Conservation (phyloP, 1,140 invertebrate genomes). For the Lordiphosa clarofinis region DNA sequence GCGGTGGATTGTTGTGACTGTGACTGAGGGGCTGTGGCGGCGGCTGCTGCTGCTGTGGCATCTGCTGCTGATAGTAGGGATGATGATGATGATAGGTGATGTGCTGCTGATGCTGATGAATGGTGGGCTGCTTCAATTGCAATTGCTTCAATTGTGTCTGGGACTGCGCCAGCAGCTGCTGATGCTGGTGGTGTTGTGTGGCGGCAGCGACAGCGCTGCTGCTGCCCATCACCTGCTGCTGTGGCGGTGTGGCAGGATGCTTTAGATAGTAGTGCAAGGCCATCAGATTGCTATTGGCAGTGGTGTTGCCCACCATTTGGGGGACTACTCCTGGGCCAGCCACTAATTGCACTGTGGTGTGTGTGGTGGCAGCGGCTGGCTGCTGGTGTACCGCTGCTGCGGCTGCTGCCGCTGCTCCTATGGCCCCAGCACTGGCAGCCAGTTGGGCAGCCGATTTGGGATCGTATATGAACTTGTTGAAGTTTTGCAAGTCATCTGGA, state of each 20-base stretch:
- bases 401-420: constrained; percentile 47
- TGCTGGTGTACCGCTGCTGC: constrained; percentile 57
- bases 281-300: constrained; percentile 65
- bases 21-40: constrained; percentile 34
- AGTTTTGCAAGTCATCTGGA: constrained; percentile 73
- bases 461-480: constrained; percentile 76
- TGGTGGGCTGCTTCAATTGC: constrained; percentile 72
- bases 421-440: constrained; percentile 64
- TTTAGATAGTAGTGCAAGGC: constrained; percentile 77
- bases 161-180: constrained; percentile 57
- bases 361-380: constrained; percentile 19
- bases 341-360: constrained; percentile 45
- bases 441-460: constrained; percentile 66
- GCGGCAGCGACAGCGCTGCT: constrained; percentile 10
- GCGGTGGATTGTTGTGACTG: constrained; percentile 31
- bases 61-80: constrained; percentile 70
- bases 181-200: constrained; percentile 52
- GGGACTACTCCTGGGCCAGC: constrained; percentile 26
- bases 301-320: constrained; percentile 16
- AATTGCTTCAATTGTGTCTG: constrained; percentile 72
- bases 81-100: constrained; percentile 69
- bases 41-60: constrained; percentile 28
- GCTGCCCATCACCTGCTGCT: constrained; percentile 27
- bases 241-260: constrained; percentile 53
- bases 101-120: constrained; percentile 73